Evolutionary conservation across 1,140 invertebrate species (phyloP), one percentile per base, ranked within the genome.

Genomic region (Scaptomyza montana): DNA sequence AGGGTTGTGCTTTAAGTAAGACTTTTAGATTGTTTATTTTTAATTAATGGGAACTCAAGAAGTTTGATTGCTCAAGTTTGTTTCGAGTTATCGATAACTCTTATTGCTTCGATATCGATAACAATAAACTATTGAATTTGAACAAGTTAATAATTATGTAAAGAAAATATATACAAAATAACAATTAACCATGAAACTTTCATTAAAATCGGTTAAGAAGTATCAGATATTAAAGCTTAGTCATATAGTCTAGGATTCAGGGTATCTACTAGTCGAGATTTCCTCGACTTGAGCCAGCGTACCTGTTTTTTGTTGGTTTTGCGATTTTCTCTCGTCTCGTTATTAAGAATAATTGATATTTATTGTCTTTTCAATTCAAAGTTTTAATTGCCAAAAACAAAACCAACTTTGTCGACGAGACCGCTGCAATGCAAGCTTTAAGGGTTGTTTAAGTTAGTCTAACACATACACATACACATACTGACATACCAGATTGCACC

Each of bases 331-430:
- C 33, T 36, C 33, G 49, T 61, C 46, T 64, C 69, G 53, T 72
- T 75, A 80, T 80, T 80, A 80, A 74, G 72, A 79, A 86, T 86
- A 87, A 86, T 87, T 87, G 81, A 87, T 87, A 78, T 86, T 81
- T 76, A 86, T 87, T 86, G 81, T 86, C 74, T 72, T 78, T 76
- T 72, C 47, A 65, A 69, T 74, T 74, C 57, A 39, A 47, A 77
- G 77, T 85, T 84, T 85, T 80, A 85, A 85, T 85, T 85, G 80
- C 80, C 45, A 77, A 85, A 36, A 85, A 77, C 3, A 33, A 7
- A 33, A 7, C 0, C 3, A 85, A 78, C 75, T 84, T 66, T 65
- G 8, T 47, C 28, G n/a, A 30, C 33, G 1, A 1, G 8, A 9
- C 33, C 9, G 33, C 33, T 36, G 33, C 33, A 9, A 36, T 36